Evolutionary conservation across 2,888 invertebrate species (phyloP), one percentile per base, ranked within the genome.

Genomic region (Microctonus brassicae): DNA sequence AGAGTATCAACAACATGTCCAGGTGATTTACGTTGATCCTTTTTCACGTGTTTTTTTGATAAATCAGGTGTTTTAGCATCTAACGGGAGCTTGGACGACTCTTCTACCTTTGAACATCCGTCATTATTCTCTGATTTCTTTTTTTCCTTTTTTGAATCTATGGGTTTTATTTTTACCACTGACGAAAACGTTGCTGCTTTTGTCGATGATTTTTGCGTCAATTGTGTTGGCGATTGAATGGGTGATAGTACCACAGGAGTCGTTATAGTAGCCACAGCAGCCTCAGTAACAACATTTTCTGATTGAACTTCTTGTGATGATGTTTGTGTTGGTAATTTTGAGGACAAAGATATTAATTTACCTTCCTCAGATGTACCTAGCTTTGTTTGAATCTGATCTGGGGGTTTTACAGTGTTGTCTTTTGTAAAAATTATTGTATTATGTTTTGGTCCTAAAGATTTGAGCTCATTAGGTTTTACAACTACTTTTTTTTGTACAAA

Each of bases 1-100:
- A 89, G 76, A 36, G 88, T 82, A 70, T 89, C 89, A 0, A 89
- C 90, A 58, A 91, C 88, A 81, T 91, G 91, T 17, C 91, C 89
- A 20, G 92, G 91, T 34, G 91, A 89, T 83, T 92, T 92, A 74
- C 91, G 90, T 73, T 90, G 81, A 13, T 87, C 87, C 47, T 84
- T 87, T 72, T 86, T 86, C 11, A 74, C 24, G 58, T 83, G 80
- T 65, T 86, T 87, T 57, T 85, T 87, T 5, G 39, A 62, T 29
- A 47, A 2, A 53, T 76, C 76, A 6, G 77, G 73, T 61, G 77
- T 76, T 77, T 81, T 82, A 0, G 62, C 34, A n/a, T 85, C 84
- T 6, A 69, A 4, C 6, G 69, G 11, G 11, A 65, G 34, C 52
- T 77, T 77, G 10, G 75, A n/a, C 65, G 63, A 5, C 53, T 81